phyloP scores from a whole-genome alignment of 1,140 invertebrate genomes.

The Cryptotermes secundus region DNA sequence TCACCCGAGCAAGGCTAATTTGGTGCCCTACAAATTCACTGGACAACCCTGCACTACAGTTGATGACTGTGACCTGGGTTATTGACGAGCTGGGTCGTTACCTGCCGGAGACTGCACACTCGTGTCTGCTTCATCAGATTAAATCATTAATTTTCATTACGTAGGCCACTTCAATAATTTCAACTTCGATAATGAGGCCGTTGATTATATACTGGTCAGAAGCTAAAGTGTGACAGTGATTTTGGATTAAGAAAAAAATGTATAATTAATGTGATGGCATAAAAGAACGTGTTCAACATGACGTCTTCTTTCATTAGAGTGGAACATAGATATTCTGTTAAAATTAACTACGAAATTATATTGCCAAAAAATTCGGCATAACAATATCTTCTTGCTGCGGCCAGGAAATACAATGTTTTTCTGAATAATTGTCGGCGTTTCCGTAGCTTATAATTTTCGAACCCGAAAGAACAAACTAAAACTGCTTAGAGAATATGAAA shows the following conservation, averaged over 20 bases:
- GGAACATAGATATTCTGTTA: neutral
- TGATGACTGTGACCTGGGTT: neutral
- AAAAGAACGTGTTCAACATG: neutral
- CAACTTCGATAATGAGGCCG: neutral
- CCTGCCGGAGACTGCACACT: neutral
- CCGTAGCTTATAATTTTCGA: too few relatives aligned
- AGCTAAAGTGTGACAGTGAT: too few relatives aligned
- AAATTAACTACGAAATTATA: neutral
- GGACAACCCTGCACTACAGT: neutral
- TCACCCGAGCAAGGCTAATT: too few relatives aligned
- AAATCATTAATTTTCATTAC: slow-evolving; percentile 18
- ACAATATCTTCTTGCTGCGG: neutral
- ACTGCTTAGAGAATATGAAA: too few relatives aligned
- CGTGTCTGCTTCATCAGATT: neutral
- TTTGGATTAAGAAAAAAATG: too few relatives aligned
- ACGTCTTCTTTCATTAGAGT: neutral
- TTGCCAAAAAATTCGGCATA: neutral
- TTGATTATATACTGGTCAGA: neutral
- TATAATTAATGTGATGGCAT: neutral
- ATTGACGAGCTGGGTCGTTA: neutral
- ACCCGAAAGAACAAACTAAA: too few relatives aligned
- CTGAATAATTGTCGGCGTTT: too few relatives aligned
- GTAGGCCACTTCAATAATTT: neutral
- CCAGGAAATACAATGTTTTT: too few relatives aligned
- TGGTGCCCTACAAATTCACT: neutral